phyloP scores from a whole-genome alignment of 1,140 invertebrate genomes.

The Drosophila erecta region DNA sequence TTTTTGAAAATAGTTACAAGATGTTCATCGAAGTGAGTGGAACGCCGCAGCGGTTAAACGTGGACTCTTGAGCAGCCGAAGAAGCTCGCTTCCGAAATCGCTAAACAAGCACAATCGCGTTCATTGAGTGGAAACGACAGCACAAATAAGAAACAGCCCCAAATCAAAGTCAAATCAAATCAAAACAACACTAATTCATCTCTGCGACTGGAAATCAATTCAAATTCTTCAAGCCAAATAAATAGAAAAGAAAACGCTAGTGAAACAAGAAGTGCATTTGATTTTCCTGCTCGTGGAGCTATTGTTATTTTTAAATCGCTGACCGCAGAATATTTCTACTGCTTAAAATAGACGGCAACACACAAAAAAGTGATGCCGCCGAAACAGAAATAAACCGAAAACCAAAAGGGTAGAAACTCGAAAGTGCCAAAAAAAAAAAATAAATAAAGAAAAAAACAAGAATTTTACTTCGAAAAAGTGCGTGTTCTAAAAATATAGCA shows the following conservation, averaged over 20 bases:
- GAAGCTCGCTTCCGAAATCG: conserved; percentile 51
- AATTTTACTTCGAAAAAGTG: conserved; percentile 31
- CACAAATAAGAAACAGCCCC: conserved; percentile 3
- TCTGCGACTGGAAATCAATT: conserved; percentile 1
- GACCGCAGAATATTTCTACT: conserved; percentile 68
- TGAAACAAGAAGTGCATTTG: conserved; percentile 57
- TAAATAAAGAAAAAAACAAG: conserved; percentile 49
- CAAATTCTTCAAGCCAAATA: background rate
- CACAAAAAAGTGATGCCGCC: conserved; percentile 43
- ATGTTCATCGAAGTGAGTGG: conserved; percentile 84
- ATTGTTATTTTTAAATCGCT: conserved; percentile 79
- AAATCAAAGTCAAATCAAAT: conserved; percentile 20
- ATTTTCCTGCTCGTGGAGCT: conserved; percentile 55
- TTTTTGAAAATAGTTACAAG: conserved; percentile 84
- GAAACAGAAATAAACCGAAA: conserved; percentile 62
- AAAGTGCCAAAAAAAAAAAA: conserved; percentile 68
- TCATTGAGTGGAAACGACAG: conserved; percentile 12
- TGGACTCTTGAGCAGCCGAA: conserved; percentile 47
- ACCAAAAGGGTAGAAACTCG: conserved; percentile 75
- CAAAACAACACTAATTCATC: conserved; percentile 7
- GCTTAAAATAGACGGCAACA: conserved; percentile 64
- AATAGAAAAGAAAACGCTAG: conserved; percentile 23
- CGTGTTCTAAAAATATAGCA: conserved; percentile 33
- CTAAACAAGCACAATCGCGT: conserved; percentile 33
- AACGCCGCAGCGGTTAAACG: conserved; percentile 75